A percentile compares a stretch with the other conserved stretches of the same genome.
phyloP scores from a whole-genome alignment of 1,140 invertebrate species.

The Samia ricini region DNA sequence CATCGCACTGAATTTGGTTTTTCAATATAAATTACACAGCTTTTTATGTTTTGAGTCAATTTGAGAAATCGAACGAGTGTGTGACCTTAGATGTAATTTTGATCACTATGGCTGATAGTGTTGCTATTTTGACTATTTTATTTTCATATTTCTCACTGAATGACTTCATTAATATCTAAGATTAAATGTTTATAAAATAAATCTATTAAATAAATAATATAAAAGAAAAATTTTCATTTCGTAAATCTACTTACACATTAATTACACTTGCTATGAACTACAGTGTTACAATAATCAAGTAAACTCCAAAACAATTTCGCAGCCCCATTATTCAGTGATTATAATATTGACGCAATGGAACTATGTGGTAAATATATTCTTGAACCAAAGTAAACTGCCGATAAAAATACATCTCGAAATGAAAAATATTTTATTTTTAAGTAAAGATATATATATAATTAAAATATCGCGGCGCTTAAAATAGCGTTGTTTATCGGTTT shows the following conservation, averaged over 20 bases:
- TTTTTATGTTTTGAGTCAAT: background rate
- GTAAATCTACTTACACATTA: background rate
- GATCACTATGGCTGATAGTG: no score
- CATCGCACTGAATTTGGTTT: background rate
- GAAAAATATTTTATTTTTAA: background rate
- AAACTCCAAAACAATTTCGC: background rate
- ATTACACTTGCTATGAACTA: background rate
- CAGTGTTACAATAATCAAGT: background rate
- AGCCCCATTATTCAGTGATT: background rate
- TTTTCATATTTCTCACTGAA: no score
- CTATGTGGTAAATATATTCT: background rate
- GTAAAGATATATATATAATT: background rate
- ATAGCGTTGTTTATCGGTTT: background rate
- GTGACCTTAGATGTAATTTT: background rate
- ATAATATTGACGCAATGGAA: background rate
- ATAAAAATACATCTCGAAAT: background rate
- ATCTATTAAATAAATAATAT: background rate
- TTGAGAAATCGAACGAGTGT: background rate
- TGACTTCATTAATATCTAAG: no score
- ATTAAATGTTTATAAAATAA: no score
- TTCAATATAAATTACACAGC: background rate
- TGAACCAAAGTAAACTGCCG: background rate
- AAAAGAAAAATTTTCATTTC: background rate
- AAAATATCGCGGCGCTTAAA: background rate
- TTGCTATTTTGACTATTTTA: no score